These are phyloP conservation scores for Mesoligia furuncula DNA, from an alignment of 2,888 invertebrate species.

Conservation along the genomic window DNA sequence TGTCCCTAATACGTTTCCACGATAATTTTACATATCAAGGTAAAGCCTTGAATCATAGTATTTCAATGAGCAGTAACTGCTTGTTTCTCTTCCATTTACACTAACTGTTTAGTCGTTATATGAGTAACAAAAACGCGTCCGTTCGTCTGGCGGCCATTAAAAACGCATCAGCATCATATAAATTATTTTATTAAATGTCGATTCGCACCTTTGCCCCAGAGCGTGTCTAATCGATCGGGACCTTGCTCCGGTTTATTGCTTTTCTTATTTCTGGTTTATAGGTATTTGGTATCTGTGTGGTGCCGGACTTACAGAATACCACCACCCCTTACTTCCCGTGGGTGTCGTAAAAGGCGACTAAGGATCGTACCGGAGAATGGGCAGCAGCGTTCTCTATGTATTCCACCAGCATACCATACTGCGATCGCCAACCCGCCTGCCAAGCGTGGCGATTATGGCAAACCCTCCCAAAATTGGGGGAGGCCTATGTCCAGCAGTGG, in stretches of 20 bases:
- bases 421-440: too few species aligned
- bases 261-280: conserved; percentile 47
- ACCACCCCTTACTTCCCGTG: too few species aligned
- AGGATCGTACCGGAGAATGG: too few species aligned
- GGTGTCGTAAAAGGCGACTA: too few species aligned
- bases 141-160: conserved; percentile 80
- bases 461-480: too few species aligned
- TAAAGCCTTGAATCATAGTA: conserved; percentile 32
- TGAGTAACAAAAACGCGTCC: conserved; percentile 61
- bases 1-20: conserved; percentile 8
- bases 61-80: conserved; percentile 49
- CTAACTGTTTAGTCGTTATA: conserved; percentile 59
- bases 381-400: too few species aligned
- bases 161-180: conserved; percentile 85
- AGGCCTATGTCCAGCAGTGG: too few species aligned
- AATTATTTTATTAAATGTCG: conserved; percentile 89
- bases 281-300: too few species aligned
- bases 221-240: conserved; percentile 78
- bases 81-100: conserved; percentile 52
- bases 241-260: conserved; percentile 72
- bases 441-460: too few species aligned
- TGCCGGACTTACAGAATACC: too few species aligned
- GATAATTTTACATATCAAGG: conserved; percentile 18
- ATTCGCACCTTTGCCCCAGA: conserved; percentile 86
- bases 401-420: too few species aligned